Conservation (phyloP, 2,888 invertebrate genomes). For the Dynastes tityus region DNA sequence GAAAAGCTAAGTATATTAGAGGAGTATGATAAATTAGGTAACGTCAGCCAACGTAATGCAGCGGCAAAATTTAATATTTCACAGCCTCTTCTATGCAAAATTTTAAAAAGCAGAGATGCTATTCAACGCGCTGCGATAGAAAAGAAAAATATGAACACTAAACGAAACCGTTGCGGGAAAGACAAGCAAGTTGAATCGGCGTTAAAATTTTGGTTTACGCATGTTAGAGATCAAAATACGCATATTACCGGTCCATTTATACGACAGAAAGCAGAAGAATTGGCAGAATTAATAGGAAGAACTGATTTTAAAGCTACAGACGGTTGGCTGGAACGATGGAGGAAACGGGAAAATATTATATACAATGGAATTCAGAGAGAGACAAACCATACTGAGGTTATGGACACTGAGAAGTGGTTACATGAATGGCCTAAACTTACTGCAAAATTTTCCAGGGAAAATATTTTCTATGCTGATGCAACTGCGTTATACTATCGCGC, state of each 20-base stretch:
- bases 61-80: background rate
- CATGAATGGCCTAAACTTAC: background rate
- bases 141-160: background rate
- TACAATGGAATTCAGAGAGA: background rate
- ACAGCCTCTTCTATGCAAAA: background rate
- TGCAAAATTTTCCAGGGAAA: background rate
- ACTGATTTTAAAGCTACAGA: background rate
- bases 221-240: background rate
- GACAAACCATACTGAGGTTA: background rate
- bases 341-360: background rate
- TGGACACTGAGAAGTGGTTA: background rate
- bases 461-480: constrained; percentile 22
- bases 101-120: background rate
- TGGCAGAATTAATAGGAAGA: background rate
- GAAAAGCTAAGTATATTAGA: constrained; percentile 1
- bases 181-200: background rate
- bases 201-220: constrained; percentile 1
- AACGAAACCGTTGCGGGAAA: constrained; percentile 1
- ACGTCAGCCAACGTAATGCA: background rate
- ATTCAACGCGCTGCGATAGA: background rate
- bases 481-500: background rate
- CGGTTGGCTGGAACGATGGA: constrained; percentile 8
- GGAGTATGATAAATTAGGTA: background rate
- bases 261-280: background rate
- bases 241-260: background rate